phyloP scores from a whole-genome alignment of 2,113 vertebrate genomes.

The Vidua macroura region DNA sequence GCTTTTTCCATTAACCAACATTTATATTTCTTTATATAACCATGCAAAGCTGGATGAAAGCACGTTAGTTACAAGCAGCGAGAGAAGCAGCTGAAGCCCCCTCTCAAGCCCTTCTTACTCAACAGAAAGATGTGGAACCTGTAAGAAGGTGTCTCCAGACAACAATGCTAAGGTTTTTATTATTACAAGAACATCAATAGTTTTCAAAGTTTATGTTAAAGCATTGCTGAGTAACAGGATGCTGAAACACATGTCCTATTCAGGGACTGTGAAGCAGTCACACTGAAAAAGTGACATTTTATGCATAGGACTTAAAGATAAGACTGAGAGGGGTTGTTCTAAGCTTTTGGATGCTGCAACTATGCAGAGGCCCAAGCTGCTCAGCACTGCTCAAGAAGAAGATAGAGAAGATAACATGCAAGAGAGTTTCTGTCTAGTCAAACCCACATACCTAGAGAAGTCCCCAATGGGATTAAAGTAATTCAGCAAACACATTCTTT shows the following conservation, averaged over 20 bases:
- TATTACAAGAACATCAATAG: neutral
- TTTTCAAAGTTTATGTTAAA: neutral
- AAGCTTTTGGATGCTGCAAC: slow-evolving; percentile 50
- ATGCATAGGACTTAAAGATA: slow-evolving; percentile 34
- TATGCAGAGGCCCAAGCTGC: slow-evolving; percentile 63
- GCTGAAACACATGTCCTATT: neutral
- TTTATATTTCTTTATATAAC: slow-evolving; percentile 44
- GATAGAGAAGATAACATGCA: slow-evolving; percentile 69
- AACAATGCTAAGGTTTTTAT: neutral
- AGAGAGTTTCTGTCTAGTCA: slow-evolving; percentile 40
- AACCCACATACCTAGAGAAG: neutral
- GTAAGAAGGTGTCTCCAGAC: neutral
- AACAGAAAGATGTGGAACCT: neutral
- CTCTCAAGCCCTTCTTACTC: slow-evolving; percentile 70
- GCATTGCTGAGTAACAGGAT: neutral
- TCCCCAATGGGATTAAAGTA: neutral
- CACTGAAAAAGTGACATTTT: neutral
- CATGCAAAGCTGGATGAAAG: slow-evolving; percentile 76
- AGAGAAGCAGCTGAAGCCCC: slow-evolving; percentile 57
- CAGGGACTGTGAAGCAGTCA: neutral
- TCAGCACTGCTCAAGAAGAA: slow-evolving; percentile 49
- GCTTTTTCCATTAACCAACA: slow-evolving; percentile 58
- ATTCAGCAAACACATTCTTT: neutral
- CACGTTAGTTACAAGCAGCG: slow-evolving; percentile 20
- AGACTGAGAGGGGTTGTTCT: slow-evolving; percentile 72